Base-by-base conservation (phyloP, 2,113 vertebrate genomes). In the Numenius arquata region DNA sequence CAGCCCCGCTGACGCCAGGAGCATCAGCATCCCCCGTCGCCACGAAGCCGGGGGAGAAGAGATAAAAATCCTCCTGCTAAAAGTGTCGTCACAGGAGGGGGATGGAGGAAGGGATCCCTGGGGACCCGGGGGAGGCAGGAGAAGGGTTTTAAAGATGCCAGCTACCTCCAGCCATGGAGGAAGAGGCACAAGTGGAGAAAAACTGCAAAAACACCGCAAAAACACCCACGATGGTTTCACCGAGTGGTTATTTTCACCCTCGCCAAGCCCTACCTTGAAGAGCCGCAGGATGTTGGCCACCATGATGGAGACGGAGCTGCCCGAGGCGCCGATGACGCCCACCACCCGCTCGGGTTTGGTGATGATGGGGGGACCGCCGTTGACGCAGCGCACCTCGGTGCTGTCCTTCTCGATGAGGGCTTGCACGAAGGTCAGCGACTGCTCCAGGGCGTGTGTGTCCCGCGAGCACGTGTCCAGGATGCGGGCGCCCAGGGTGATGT, bases 241-340 rank as follows among this genome's bases (percentile, higher is more conserved):
- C 56, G 9, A 59, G 88, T 12, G 14, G 30, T 90, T 85, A 61
- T 62, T 96, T 90, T 76, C 59, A 58, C 90, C 97, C 85, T 80
- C 65, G 47, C 95, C 78, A 2, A 96, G 87, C 29, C 98, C 97
- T 94, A 99, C 99, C 99, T 99, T 99, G 98, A 99, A 99, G 91
- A 99, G 99, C 71, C 99, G 98, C 70, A 99, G 97, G 92, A 99
- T 99, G 97, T 99, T 99, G 98, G 99, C 99, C 95, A 99, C 99
- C 99, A 99, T 99, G 97, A 99, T 99, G 97, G 99, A 99, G 96
- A 99, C 99, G 0, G 99, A 99, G 98, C 99, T 99, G 97, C 98
- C 99, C 0, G 99, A 99, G 41, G 99, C 99, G 2, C 99, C 99
- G 36, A 99, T 99, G 97, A 99, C 99, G 0, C 99, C 99, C 34